A percentile compares a stretch with the other conserved stretches of the same genome.
These are phyloP conservation scores for Malurus leucopterus DNA, from an alignment of 2,797 vertebrate genomes.

Conservation along the genomic window DNA sequence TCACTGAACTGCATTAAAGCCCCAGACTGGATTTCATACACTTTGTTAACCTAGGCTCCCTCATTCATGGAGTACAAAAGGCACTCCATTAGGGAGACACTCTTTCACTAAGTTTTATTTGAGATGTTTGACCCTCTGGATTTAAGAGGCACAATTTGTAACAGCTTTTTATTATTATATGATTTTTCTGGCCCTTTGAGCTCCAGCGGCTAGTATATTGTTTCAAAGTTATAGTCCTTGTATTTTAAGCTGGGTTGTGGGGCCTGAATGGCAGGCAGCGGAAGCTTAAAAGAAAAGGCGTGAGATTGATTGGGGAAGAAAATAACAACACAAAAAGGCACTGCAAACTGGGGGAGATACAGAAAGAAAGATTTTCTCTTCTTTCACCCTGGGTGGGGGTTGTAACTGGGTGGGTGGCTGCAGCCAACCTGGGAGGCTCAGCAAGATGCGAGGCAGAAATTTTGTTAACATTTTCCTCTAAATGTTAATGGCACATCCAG, in stretches of 20 bases:
- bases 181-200: conserved; percentile 67
- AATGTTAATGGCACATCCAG: conserved; percentile 72
- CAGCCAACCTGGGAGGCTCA: conserved; percentile 44
- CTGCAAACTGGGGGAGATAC: not conserved
- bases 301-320: conserved; percentile 48
- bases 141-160: conserved; percentile 70
- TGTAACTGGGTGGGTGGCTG: conserved; percentile 38
- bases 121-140: conserved; percentile 68
- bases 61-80: conserved; percentile 71
- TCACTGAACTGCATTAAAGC: conserved; percentile 68
- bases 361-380: conserved; percentile 10
- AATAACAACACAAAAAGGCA: conserved; percentile 44
- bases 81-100: conserved; percentile 66
- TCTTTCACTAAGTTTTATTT: conserved; percentile 70
- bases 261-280: conserved; percentile 52
- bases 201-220: conserved; percentile 61
- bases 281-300: conserved; percentile 61
- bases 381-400: not conserved
- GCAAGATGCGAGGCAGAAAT: conserved; percentile 61
- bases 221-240: conserved; percentile 63
- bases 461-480: conserved; percentile 72
- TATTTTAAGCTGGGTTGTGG: conserved; percentile 53
- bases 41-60: conserved; percentile 68
- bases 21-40: conserved; percentile 62
- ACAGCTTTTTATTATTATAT: conserved; percentile 74